Percentiles rank a stretch among this genome's conserved stretches.
phyloP scores from a whole-genome alignment of 1,140 invertebrate genomes.

The Panulirus ornatus region DNA sequence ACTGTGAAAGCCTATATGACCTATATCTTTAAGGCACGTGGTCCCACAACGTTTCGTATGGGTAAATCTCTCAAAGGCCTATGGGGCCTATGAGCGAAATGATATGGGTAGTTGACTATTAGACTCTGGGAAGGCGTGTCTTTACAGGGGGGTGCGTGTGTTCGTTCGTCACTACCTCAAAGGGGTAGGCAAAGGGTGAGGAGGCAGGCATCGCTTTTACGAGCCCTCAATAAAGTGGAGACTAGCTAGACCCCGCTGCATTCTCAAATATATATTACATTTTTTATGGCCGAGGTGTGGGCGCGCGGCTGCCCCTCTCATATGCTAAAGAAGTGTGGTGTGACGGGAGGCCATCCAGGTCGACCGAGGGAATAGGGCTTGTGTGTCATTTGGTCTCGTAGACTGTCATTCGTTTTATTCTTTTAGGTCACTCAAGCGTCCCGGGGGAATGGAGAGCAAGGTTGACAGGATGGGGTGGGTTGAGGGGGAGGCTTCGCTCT shows the following conservation, averaged over 20 bases:
- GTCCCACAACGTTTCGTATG: conserved; percentile 29
- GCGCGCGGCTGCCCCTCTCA: background rate
- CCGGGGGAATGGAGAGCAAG: background rate
- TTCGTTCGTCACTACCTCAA: conserved; percentile 25
- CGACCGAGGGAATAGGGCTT: background rate
- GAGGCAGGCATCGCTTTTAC: conserved; percentile 58
- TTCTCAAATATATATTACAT: conserved; percentile 43
- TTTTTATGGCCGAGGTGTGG: conserved; percentile 42
- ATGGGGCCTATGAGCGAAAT: conserved; percentile 6
- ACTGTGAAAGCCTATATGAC: too few relatives aligned
- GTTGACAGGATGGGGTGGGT: background rate
- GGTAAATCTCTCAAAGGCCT: background rate
- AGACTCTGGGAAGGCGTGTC: background rate
- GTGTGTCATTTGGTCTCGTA: background rate
- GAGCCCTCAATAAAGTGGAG: conserved; percentile 67
- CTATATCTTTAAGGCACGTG: background rate
- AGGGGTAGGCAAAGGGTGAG: conserved; percentile 72
- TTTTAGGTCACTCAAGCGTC: background rate
- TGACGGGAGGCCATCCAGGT: conserved; percentile 19
- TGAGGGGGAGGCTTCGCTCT: background rate
- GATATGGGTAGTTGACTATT: background rate
- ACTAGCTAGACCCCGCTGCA: too few relatives aligned
- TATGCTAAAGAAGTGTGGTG: background rate
- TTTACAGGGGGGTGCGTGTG: too few relatives aligned
- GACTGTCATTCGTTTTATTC: background rate